Evolutionary conservation across 2,888 invertebrate genomes (phyloP).

Genomic region (Melangyna quadrimaculata): DNA sequence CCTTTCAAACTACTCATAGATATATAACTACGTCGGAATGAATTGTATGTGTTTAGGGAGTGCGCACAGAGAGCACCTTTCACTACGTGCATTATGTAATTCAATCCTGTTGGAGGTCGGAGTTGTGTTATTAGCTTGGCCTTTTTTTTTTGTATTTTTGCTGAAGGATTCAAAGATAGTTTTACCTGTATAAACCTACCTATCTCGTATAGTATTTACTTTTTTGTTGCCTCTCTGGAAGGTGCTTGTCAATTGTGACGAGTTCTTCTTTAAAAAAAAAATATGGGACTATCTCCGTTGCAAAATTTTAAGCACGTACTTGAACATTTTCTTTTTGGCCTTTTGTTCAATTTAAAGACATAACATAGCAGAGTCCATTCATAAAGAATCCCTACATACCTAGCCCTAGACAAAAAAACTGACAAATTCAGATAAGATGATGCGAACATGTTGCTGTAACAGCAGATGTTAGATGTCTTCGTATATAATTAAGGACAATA

Average conservation of each 20-base stretch:
- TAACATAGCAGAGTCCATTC: neutral
- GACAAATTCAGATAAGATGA: slow-evolving; percentile 46
- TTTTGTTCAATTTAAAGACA: slow-evolving; percentile 37
- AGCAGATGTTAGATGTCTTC: slow-evolving; percentile 64
- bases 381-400: neutral
- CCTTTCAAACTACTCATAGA: slow-evolving; percentile 67
- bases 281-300: slow-evolving; percentile 33
- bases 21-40: slow-evolving; percentile 20
- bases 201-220: neutral
- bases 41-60: slow-evolving; percentile 28
- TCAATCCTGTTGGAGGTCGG: slow-evolving; percentile 59
- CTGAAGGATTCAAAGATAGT: neutral
- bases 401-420: neutral
- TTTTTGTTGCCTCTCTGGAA: neutral
- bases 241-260: slow-evolving; percentile 63
- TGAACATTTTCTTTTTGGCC: slow-evolving; percentile 33
- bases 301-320: slow-evolving; percentile 70
- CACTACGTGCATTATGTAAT: slow-evolving; percentile 57
- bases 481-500: slow-evolving; percentile 62
- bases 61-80: slow-evolving; percentile 43
- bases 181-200: neutral
- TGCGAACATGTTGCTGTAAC: slow-evolving; percentile 65
- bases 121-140: slow-evolving; percentile 65
- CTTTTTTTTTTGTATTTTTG: slow-evolving; percentile 41
- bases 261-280: slow-evolving; percentile 1